phyloP scores from a whole-genome alignment of 2,113 vertebrate species.

The Neopipo cinnamomea region DNA sequence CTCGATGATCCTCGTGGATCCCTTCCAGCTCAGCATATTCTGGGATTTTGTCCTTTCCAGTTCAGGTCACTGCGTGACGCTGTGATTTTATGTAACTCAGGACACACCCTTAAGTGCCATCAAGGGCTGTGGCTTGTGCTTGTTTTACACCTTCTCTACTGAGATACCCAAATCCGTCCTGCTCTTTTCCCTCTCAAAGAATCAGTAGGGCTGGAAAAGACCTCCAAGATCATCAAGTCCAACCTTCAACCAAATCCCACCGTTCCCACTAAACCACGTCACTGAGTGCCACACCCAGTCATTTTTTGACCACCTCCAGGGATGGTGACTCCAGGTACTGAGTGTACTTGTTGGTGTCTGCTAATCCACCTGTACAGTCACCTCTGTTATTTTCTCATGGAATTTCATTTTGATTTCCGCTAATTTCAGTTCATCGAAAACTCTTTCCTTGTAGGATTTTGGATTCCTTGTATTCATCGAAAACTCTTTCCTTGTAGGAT shows the following conservation, averaged over 20 bases:
- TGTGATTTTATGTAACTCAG: background rate
- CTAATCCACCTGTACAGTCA: too few relatives aligned
- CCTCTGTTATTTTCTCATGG: too few relatives aligned
- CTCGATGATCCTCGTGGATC: background rate
- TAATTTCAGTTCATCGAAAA: too few relatives aligned
- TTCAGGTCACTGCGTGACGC: background rate
- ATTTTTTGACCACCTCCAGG: background rate
- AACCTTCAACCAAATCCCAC: background rate
- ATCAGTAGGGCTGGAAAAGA: background rate
- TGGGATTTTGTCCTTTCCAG: background rate
- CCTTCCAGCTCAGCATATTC: background rate
- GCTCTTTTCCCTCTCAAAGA: background rate
- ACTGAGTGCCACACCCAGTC: background rate
- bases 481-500: too few relatives aligned
- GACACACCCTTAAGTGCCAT: background rate
- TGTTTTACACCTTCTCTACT: background rate
- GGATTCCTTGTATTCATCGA: too few relatives aligned
- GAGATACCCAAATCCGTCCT: background rate
- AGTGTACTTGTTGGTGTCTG: too few relatives aligned
- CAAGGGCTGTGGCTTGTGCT: background rate
- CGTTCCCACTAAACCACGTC: background rate
- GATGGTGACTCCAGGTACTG: background rate
- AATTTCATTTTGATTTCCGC: too few relatives aligned
- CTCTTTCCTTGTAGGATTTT: too few relatives aligned
- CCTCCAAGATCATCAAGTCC: background rate